Evolutionary conservation across 2,888 invertebrate species (phyloP), one percentile per base, ranked within the genome.

Genomic region (Toxonevra muliebris): DNA sequence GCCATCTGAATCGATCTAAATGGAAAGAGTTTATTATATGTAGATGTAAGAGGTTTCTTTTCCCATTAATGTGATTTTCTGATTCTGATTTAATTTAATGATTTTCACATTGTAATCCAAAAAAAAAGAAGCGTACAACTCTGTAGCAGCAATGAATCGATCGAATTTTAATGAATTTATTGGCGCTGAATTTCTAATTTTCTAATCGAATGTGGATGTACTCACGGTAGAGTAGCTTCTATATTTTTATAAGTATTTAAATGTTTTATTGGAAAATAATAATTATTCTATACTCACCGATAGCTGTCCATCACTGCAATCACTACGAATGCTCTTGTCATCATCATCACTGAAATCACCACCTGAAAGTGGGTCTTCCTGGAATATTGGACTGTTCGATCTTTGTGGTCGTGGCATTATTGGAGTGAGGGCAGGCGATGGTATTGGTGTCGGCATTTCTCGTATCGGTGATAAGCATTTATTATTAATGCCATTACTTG

Each of bases 381-480:
- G 79, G 65, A 77, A 75, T 53, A 76, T 77, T 10, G 80, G 79
- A 73, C 78, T 80, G 45, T 76, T 79, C 19, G 80, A 77, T 53
- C 82, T 77, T 61, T 80, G 78, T 20, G 76, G 78, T 72, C 88
- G 80, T 20, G 86, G 84, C 87, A 89, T 87, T 19, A 91, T 86
- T 0, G 92, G 92, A 0, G 92, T 91, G 13, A 91, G 87, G 15
- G 91, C 87, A 4, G 91, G 92, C 13, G 90, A 90, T 13, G 91
- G 92, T 63, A 91, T 87, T 7, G 92, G 92, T 5, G 92, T 92
- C 3, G 93, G 93, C 75, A 93, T 87, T 84, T 93, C 93, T 73
- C 91, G 87, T 73, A 93, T 93, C 0, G 93, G 93, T 61, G 93
- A 93, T 73, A 93, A 88, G 86, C 93, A 93, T 85, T 92, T 92